Conservation (phyloP, 2,888 invertebrate species). For the Tuberolachnus salignus region DNA sequence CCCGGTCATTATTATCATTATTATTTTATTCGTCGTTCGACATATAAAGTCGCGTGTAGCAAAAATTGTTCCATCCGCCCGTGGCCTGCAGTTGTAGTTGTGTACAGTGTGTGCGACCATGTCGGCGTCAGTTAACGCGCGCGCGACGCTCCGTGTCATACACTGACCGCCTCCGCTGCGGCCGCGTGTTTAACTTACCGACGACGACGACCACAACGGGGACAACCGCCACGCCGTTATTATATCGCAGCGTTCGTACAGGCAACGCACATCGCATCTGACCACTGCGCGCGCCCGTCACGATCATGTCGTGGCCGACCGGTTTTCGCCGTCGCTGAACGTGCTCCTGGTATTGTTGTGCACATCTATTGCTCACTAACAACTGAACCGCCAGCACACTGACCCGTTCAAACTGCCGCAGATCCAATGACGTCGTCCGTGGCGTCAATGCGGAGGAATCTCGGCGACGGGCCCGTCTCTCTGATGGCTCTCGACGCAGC, state of each 20-base stretch:
- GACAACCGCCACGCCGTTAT: not conserved
- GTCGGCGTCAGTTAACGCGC: conserved; percentile 35
- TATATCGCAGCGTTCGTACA: not conserved
- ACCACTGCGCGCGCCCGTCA: no score
- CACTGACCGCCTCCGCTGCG: not conserved
- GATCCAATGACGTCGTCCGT: conserved; percentile 7
- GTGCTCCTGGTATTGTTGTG: not conserved
- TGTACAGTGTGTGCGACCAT: conserved; percentile 5
- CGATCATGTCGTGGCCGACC: conserved; percentile 16
- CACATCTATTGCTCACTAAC: not conserved
- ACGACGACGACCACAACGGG: not conserved
- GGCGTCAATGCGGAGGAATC: conserved; percentile 30
- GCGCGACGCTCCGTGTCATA: not conserved
- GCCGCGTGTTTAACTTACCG: not conserved
- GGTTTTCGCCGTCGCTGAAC: not conserved
- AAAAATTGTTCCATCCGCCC: conserved; percentile 51
- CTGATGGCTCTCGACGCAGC: conserved; percentile 74
- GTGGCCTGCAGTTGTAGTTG: conserved; percentile 5
- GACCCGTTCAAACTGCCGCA: not conserved
- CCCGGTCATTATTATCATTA: not conserved
- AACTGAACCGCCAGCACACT: not conserved
- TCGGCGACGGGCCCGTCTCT: conserved; percentile 23
- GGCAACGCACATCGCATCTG: no score
- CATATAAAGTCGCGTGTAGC: conserved; percentile 28
- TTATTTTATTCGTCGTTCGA: not conserved